phyloP scores from a whole-genome alignment of 2,888 invertebrate genomes.

The Galerucella nymphaeae region DNA sequence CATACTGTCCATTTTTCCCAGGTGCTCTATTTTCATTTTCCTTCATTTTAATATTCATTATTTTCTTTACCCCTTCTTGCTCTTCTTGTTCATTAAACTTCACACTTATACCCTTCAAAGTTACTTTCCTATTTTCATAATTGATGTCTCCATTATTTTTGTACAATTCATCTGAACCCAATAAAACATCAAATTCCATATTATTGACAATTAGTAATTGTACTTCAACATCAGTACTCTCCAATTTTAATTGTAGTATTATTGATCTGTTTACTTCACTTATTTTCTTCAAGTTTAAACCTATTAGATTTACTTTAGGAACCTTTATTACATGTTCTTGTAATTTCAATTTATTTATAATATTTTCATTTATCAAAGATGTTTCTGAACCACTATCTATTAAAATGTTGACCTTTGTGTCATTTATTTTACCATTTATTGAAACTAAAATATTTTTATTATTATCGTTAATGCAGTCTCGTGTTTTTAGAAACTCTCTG shows the following conservation, averaged over 20 bases:
- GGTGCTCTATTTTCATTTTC: neutral
- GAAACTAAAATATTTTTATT: neutral
- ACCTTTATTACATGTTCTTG: neutral
- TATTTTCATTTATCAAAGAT: slow-evolving; percentile 5
- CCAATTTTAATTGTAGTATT: too few relatives aligned
- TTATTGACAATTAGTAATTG: slow-evolving; percentile 11
- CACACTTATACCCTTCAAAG: neutral
- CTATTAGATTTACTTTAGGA: slow-evolving; percentile 4
- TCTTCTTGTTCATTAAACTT: neutral
- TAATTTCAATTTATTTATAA: slow-evolving; percentile 9
- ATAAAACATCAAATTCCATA: neutral
- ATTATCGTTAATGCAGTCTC: neutral
- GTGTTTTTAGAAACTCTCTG: slow-evolving; percentile 6
- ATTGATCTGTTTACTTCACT: too few relatives aligned
- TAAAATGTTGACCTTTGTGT: neutral
- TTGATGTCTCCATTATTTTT: slow-evolving; percentile 4
- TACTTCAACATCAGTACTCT: neutral
- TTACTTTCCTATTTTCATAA: neutral
- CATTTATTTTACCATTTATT: slow-evolving; percentile 18
- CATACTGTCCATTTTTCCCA: neutral
- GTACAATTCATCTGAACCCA: slow-evolving; percentile 14
- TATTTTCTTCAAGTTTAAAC: neutral
- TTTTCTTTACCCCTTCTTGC: neutral
- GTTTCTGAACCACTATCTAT: neutral
- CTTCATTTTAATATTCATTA: too few relatives aligned